phyloP scores from a whole-genome alignment of 2,797 vertebrate genomes.

The Calcarius lapponicus region DNA sequence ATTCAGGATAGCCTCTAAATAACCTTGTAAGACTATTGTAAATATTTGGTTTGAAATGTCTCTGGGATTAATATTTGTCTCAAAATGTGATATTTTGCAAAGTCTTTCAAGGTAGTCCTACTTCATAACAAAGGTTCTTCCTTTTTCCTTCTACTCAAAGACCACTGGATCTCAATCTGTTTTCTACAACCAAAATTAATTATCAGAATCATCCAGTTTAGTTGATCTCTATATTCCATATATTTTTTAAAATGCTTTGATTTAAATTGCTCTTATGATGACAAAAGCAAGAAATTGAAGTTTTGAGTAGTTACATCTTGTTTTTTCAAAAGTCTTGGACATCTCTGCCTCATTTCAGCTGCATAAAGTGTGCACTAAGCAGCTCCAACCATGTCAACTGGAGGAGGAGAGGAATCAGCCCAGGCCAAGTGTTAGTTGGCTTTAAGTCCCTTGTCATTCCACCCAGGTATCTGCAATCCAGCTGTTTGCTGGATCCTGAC shows the following conservation, averaged over 20 bases:
- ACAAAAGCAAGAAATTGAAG: not conserved
- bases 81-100: not conserved
- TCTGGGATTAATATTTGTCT: not conserved
- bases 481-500: not conserved
- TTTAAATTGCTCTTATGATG: not conserved
- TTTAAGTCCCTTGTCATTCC: not conserved
- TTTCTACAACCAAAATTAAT: not conserved
- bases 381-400: not conserved
- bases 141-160: not conserved
- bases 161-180: not conserved
- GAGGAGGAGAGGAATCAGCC: not conserved
- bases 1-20: not conserved
- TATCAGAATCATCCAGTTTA: not conserved
- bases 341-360: not conserved
- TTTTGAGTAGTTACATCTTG: not conserved
- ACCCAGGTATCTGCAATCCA: slow-evolving; percentile 39
- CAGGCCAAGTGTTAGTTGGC: not conserved
- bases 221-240: not conserved
- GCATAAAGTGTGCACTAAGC: not conserved
- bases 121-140: not conserved
- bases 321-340: not conserved
- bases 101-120: not conserved
- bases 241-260: not conserved
- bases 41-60: not conserved
- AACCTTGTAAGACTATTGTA: not conserved